Evolutionary conservation across 1,140 invertebrate genomes (phyloP).

Genomic region (Parapsyche elsis): DNA sequence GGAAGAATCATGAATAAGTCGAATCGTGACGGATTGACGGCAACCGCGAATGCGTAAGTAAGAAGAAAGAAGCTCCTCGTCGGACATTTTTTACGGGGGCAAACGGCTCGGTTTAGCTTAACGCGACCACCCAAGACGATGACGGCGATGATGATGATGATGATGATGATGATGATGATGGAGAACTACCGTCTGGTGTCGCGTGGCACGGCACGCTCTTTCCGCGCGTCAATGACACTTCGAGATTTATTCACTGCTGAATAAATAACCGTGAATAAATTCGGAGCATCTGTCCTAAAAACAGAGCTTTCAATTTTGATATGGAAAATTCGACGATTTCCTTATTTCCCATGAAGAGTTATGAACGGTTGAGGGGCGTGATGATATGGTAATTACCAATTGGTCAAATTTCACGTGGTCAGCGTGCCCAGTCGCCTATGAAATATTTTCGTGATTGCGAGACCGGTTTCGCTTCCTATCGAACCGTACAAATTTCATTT

Average conservation of each 20-base stretch:
- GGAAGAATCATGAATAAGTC: too few species aligned
- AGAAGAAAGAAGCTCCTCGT: too few species aligned
- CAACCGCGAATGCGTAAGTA: too few species aligned
- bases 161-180: conserved; percentile 21
- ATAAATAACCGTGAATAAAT: too few species aligned
- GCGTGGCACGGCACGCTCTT: conserved; percentile 13
- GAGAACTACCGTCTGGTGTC: neutral
- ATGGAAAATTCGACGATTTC: neutral
- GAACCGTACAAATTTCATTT: conserved; percentile 37
- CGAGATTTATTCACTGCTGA: neutral
- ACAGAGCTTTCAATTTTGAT: too few species aligned
- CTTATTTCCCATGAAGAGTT: neutral
- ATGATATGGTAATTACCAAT: conserved; percentile 23
- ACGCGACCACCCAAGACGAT: conserved; percentile 8
- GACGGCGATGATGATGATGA: neutral
- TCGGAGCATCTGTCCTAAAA: too few species aligned
- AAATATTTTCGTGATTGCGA: conserved; percentile 24
- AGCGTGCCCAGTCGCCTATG: conserved; percentile 12
- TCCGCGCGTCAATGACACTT: neutral
- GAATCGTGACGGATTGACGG: too few species aligned
- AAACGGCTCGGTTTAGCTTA: too few species aligned
- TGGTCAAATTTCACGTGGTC: conserved; percentile 10
- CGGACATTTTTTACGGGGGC: too few species aligned
- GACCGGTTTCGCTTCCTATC: conserved; percentile 35
- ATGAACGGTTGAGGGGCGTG: neutral